These are phyloP conservation scores for Takifugu ocellatus DNA, from an alignment of 2,797 vertebrate genomes.

Conservation along the genomic window DNA sequence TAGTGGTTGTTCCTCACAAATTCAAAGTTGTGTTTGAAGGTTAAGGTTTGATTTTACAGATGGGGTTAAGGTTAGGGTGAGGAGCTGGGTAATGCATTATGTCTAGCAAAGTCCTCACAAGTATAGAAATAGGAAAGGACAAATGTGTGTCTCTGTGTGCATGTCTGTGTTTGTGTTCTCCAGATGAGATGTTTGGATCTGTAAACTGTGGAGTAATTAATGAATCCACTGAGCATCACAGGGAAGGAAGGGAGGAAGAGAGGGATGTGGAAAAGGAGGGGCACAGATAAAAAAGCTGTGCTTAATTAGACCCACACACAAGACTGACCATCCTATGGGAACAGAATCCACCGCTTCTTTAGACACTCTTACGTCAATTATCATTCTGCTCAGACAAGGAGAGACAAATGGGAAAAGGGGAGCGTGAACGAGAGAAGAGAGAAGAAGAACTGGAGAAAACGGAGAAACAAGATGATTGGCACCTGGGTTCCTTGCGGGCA, in stretches of 20 bases:
- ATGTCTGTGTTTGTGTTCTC: constrained; percentile 1
- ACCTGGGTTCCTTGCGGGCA: no score
- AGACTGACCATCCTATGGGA: constrained; percentile 34
- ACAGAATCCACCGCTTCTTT: constrained; percentile 27
- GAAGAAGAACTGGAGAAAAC: not conserved
- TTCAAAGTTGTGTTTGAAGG: no score
- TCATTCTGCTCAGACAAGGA: constrained; percentile 23
- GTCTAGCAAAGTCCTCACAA: no score
- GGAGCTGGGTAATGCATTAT: no score
- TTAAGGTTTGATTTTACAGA: no score
- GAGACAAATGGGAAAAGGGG: constrained; percentile 4
- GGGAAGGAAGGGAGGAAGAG: constrained; percentile 37
- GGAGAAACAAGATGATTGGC: constrained; percentile 1
- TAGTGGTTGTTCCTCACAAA: no score
- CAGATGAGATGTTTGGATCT: constrained; percentile 43
- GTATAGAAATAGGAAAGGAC: no score
- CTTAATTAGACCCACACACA: constrained; percentile 68
- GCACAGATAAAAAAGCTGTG: constrained; percentile 39
- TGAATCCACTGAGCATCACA: constrained; percentile 51
- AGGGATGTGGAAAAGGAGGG: constrained; percentile 30
- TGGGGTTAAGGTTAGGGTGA: no score
- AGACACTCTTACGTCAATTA: constrained; percentile 39
- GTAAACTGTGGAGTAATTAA: constrained; percentile 62
- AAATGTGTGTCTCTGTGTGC: no score
- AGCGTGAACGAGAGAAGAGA: constrained; percentile 6